Base-by-base conservation (phyloP, 2,888 invertebrate species). In the Aquatica leii region DNA sequence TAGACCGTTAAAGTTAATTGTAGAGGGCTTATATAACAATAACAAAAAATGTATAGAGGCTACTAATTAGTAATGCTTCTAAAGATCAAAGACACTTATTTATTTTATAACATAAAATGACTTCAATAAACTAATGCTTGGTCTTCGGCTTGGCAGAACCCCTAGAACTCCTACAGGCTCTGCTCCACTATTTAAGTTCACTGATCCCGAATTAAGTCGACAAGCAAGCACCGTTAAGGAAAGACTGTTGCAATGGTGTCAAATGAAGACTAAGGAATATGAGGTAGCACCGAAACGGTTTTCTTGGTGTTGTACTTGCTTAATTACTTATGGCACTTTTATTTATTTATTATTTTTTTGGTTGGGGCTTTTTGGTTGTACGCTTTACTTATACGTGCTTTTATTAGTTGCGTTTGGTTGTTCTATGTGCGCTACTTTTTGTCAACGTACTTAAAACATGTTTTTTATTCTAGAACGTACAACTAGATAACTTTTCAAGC, bases 401-500 rank as follows among this genome's bases (percentile, higher is more conserved):
- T 5, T 24, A 21, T 11, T 8, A 46, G 46, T 20, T 18, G 46
- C 18, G 41, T 43, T 43, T 4, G 17, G 14, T 15, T 31, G 31
- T 6, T 43, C 17, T 43, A 4, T 8, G 2, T 17, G n/a, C 41
- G 2, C 8, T 37, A 12, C n/a, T n/a, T n/a, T n/a, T 37, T 3
- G 41, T 43, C 14, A 17, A 17, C 9, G 40, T 12, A 40, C n/a
- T 2, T 40, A 40, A 43, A 1, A 3, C 2, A 3, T 43, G 14
- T 53, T 40, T 68, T 59, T 64, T 70, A 71, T 78, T 82, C 46
- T 86, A 97, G 97, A 94, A 95, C 88, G 92, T 98, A 82, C 92
- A 95, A 87, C 90, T 99, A 87, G 95, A 94, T 81, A 98, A 99
- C 87, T 98, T 98, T 87, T 98, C 98, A 78, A 93, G 93, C 82